Percentiles rank a stretch among this genome's conserved stretches.
Evolutionary conservation across 2,797 vertebrate species (phyloP).

Genomic region (Pelobates cultripes): DNA sequence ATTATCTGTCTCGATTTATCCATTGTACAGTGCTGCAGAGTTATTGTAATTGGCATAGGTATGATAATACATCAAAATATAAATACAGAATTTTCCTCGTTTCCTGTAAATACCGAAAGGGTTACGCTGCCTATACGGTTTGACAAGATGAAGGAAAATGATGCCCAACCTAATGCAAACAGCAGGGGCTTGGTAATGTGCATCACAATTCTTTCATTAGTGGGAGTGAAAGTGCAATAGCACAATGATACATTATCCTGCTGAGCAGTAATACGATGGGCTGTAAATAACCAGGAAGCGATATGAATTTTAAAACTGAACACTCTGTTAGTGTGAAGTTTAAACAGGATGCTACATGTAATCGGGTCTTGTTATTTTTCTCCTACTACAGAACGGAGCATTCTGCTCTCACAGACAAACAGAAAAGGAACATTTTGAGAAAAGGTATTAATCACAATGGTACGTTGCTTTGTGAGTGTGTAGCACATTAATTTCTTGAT

Average conservation of each 20-base stretch:
- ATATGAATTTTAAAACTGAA: constrained; percentile 34
- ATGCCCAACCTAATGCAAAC: constrained; percentile 48
- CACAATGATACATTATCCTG: constrained; percentile 53
- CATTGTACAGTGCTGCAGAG: no score
- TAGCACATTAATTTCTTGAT: constrained; percentile 34
- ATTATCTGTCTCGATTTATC: no score
- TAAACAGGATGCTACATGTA: constrained; percentile 48
- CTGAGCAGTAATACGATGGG: constrained; percentile 48
- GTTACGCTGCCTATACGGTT: constrained; percentile 38
- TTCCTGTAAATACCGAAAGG: constrained; percentile 32
- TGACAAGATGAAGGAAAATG: constrained; percentile 50
- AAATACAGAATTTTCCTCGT: no score
- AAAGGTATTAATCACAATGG: constrained; percentile 34
- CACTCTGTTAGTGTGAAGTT: constrained; percentile 49
- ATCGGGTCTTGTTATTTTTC: background rate
- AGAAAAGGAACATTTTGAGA: constrained; percentile 15
- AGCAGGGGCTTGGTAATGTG: constrained; percentile 51
- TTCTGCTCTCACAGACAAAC: background rate
- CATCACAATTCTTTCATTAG: constrained; percentile 54
- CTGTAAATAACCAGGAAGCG: constrained; percentile 46
- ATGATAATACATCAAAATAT: no score
- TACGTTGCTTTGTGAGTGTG: background rate
- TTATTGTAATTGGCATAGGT: no score
- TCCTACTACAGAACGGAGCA: constrained; percentile 17
- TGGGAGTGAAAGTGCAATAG: constrained; percentile 54